phyloP scores from a whole-genome alignment of 2,888 invertebrate genomes.

The Spisula solida region DNA sequence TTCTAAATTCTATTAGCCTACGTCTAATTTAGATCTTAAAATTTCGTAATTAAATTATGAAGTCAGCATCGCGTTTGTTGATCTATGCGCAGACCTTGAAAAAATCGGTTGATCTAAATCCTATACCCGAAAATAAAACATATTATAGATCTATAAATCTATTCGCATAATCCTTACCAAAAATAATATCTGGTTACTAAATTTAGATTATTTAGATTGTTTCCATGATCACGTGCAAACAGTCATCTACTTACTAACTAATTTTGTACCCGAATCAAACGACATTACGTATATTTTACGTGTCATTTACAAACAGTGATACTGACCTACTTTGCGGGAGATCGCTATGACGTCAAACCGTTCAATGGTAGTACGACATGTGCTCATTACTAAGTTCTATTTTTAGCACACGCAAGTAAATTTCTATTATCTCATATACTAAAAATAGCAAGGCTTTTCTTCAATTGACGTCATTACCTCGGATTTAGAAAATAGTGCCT shows the following conservation, averaged over 20 bases:
- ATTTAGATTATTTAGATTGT: neutral
- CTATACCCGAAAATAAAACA: neutral
- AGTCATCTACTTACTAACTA: neutral
- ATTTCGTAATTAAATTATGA: too few relatives aligned
- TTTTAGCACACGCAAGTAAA: slow-evolving; percentile 47
- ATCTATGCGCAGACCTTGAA: too few relatives aligned
- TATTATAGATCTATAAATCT: neutral
- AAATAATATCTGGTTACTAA: neutral
- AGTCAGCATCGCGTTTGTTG: too few relatives aligned
- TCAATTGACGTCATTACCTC: slow-evolving; percentile 58
- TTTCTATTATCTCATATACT: slow-evolving; percentile 70
- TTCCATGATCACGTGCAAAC: neutral
- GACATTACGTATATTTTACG: slow-evolving; percentile 11
- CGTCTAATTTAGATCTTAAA: too few relatives aligned
- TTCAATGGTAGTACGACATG: slow-evolving; percentile 29
- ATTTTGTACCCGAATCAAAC: neutral
- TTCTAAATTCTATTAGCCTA: too few relatives aligned
- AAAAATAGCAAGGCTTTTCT: slow-evolving; percentile 54
- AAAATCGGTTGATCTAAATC: neutral
- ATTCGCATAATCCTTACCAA: neutral
- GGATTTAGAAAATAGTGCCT: slow-evolving; percentile 59
- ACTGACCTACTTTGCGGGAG: slow-evolving; percentile 36
- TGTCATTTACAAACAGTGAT: slow-evolving; percentile 8
- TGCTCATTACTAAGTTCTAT: slow-evolving; percentile 63
- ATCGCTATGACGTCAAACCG: slow-evolving; percentile 64